Evolutionary conservation across 2,797 vertebrate species (phyloP).

Genomic region (Sebastes miniatus): DNA sequence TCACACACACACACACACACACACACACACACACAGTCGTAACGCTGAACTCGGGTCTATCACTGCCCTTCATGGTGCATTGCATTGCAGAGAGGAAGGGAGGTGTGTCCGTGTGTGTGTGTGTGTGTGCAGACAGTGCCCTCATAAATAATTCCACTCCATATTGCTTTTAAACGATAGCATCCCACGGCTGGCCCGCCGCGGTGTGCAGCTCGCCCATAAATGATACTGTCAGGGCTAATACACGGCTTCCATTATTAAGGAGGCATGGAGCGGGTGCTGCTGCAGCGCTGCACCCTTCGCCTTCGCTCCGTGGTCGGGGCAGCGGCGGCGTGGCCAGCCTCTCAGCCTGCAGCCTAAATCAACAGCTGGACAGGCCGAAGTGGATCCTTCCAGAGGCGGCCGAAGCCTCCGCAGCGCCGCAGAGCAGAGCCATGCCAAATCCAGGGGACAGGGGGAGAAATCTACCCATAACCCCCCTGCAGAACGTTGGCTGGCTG

Average conservation of each 20-base stretch:
- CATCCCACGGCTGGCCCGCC: slow-evolving; percentile 61
- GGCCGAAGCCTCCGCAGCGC: not conserved
- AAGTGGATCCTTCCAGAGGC: not conserved
- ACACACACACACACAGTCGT: not conserved
- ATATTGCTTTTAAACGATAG: slow-evolving; percentile 80
- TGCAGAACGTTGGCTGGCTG: slow-evolving; percentile 10
- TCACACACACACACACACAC: slow-evolving; percentile 14
- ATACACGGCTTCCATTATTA: slow-evolving; percentile 71
- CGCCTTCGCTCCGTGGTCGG: not conserved
- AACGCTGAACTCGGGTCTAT: slow-evolving; percentile 46
- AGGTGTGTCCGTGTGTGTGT: slow-evolving; percentile 11
- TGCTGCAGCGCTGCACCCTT: slow-evolving; percentile 27
- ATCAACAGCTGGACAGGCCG: slow-evolving; percentile 17
- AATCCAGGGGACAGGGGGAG: not conserved
- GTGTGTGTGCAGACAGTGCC: slow-evolving; percentile 37
- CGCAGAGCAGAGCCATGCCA: not conserved
- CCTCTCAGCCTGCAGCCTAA: slow-evolving; percentile 7
- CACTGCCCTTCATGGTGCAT: slow-evolving; percentile 63
- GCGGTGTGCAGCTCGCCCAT: slow-evolving; percentile 62
- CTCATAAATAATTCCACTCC: slow-evolving; percentile 78
- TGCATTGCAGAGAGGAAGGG: slow-evolving; percentile 36
- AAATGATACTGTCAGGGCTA: slow-evolving; percentile 76
- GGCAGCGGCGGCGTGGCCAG: not conserved
- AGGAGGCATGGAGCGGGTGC: slow-evolving; percentile 53
- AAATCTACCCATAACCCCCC: slow-evolving; percentile 23